Conservation (phyloP, 2,797 vertebrate genomes). For the Helarctos malayanus region DNA sequence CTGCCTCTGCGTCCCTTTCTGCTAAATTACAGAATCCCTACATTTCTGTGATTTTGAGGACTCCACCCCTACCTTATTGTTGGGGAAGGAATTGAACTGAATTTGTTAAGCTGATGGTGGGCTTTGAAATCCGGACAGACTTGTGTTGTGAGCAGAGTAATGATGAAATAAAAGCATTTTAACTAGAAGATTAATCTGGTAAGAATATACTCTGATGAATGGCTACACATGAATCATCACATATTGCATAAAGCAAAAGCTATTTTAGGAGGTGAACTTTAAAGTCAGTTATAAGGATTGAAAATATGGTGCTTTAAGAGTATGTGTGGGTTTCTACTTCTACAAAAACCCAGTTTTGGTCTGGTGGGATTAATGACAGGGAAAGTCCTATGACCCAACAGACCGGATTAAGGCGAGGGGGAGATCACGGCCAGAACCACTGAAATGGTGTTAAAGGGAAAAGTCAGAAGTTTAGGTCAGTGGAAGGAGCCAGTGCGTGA, state of each 20-base stretch:
- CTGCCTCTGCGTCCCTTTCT: not conserved
- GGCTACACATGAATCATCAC: constrained; percentile 63
- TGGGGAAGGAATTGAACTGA: not conserved
- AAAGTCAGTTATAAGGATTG: constrained; percentile 58
- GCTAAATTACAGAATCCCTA: not conserved
- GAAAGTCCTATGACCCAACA: not conserved
- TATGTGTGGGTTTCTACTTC: constrained; percentile 38
- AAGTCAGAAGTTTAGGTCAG: not conserved
- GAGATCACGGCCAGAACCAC: not conserved
- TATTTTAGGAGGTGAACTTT: constrained; percentile 78
- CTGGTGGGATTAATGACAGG: constrained; percentile 30
- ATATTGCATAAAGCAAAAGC: constrained; percentile 61
- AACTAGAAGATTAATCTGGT: constrained; percentile 38
- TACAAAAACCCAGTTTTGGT: not conserved
- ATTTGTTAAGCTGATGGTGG: not conserved
- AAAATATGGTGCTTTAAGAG: constrained; percentile 48
- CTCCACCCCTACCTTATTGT: not conserved
- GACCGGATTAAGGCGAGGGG: not conserved
- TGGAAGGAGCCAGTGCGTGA: not conserved
- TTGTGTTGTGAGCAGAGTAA: not conserved
- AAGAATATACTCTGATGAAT: constrained; percentile 49
- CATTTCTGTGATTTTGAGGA: not conserved
- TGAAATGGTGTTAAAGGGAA: not conserved
- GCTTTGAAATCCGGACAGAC: not conserved
- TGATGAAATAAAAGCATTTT: constrained; percentile 48